Evolutionary conservation across 1,140 invertebrate species (phyloP), one percentile per base, ranked within the genome.

Genomic region (Papilio xuthus): DNA sequence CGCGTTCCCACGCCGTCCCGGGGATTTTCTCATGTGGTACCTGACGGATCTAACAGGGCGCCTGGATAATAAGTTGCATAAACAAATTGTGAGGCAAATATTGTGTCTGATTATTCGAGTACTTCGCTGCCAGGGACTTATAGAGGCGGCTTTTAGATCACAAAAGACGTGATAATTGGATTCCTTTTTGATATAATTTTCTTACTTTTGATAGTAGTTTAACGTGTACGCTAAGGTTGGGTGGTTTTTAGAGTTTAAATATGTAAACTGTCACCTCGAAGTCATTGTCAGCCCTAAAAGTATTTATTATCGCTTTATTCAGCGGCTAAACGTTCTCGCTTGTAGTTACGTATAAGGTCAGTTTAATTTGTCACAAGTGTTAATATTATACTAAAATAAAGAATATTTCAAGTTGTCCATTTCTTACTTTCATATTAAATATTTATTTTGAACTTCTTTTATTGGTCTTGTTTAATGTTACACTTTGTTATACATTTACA

Each of bases 41-140:
- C 76, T 83, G 83, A 88, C 83, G 84, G 85, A 83, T 82, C 81
- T 88, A 87, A 88, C 85, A 87, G 88, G 89, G 90, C 89, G 87
- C 90, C 89, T 89, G 82, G 82, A 76, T 83, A 89, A 92, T 88
- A 81, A 81, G 79, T 85, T 85, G 78, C 72, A 77, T 84, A 88
- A 93, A 92, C 90, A 92, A 90, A 93, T 93, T 91, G 90, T 81
- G 81, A 76, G 78, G 79, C 86, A 88, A 92, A 93, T 91, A 90
- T 90, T 92, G 83, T 82, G 76, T 78, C 87, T 86, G 86, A 93
- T 93, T 87, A 92, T 90, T 88, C 86, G 79, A 77, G 83, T 84
- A 81, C 85, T 87, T 82, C 78, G 81, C 72, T 70, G 60, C 47
- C 70, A 80, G 53, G 63, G 56, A 60, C 60, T 20, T 67, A 86